Conservation (phyloP, 2,797 vertebrate genomes). For the Eulemur albifrons region DNA sequence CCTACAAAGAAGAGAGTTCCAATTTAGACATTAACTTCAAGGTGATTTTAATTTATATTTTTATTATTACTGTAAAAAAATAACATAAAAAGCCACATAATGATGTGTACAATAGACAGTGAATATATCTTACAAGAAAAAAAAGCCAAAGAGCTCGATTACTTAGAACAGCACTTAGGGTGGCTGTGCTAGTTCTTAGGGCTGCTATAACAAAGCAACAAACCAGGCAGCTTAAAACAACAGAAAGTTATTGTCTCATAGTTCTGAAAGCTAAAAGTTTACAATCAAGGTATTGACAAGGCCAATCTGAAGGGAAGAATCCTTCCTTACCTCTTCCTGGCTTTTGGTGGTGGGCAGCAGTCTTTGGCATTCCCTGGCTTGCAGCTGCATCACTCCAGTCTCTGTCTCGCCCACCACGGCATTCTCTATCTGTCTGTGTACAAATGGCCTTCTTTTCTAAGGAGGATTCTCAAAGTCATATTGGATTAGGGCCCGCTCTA, state of each 20-base stretch:
- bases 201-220: not conserved
- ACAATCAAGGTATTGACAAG: not conserved
- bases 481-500: not conserved
- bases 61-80: not conserved
- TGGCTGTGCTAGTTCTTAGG: not conserved
- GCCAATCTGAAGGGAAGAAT: fast-evolving
- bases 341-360: fast-evolving
- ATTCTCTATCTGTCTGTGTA: not conserved
- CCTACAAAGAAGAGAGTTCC: conserved; percentile 74
- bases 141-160: not conserved
- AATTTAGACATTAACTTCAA: not conserved
- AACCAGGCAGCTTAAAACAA: not conserved
- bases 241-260: not conserved
- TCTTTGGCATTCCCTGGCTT: not conserved
- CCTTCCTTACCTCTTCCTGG: not conserved
- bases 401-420: no score
- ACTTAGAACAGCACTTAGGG: not conserved
- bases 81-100: not conserved
- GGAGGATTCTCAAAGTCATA: not conserved
- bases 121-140: not conserved
- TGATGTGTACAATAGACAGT: not conserved
- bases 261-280: not conserved
- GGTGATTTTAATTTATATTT: conserved; percentile 65
- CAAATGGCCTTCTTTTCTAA: not conserved
- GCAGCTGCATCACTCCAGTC: no score